These are phyloP conservation scores for Ambastaia sidthimunki DNA, from an alignment of 2,797 vertebrate genomes.

Conservation along the genomic window DNA sequence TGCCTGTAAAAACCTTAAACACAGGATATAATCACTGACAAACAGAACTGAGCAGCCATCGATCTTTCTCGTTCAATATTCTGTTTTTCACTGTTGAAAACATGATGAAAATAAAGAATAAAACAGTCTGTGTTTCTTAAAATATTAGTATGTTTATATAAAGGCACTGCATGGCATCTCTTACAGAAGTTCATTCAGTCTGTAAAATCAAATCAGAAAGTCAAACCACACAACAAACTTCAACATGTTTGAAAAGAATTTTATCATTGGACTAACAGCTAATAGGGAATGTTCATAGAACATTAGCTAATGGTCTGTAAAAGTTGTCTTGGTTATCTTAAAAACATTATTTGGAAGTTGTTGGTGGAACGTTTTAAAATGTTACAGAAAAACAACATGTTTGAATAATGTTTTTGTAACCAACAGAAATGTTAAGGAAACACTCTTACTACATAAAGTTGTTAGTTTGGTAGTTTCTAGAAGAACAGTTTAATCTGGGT, in stretches of 20 bases:
- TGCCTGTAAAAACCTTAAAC: neutral
- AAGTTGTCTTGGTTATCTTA: too few relatives aligned
- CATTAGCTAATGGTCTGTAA: too few relatives aligned
- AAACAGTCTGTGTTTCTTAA: neutral
- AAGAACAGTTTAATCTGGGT: neutral
- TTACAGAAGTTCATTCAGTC: neutral
- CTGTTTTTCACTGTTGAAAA: neutral
- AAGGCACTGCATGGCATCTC: constrained; percentile 1
- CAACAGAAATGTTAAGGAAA: too few relatives aligned
- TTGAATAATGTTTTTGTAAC: neutral
- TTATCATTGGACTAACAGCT: neutral
- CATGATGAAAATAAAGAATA: neutral
- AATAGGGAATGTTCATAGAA: too few relatives aligned
- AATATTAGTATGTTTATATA: neutral
- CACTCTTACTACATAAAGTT: neutral
- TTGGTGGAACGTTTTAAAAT: too few relatives aligned
- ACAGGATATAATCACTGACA: neutral
- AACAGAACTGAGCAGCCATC: neutral
- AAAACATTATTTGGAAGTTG: too few relatives aligned
- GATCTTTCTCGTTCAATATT: neutral
- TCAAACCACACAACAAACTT: neutral
- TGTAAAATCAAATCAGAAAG: neutral
- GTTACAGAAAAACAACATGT: neutral
- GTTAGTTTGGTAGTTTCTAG: neutral
- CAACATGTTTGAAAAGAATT: neutral